Evolutionary conservation across 2,797 vertebrate species (phyloP), one percentile per base, ranked within the genome.

Genomic region (Chanos chanos): DNA sequence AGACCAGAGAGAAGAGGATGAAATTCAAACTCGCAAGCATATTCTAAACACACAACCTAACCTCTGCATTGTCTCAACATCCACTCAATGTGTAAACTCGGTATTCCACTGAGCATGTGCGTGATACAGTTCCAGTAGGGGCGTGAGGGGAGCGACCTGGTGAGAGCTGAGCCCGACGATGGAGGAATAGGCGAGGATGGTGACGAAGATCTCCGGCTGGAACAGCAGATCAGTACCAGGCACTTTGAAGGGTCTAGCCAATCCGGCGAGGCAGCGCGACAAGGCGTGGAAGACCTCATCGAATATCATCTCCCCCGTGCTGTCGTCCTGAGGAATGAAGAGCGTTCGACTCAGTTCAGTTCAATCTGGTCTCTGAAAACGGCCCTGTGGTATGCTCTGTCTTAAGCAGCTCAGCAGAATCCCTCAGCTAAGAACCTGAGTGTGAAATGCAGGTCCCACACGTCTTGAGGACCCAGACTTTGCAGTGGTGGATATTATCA

Each of bases 221-320:
- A 96, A 96, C 55, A 90, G 50, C 4, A 92, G 85, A 66, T 90
- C 88, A 1, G 93, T 95, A 68, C 97, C 97, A 4, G 96, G 97
- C 61, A 98, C 91, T 79, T 84, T 90, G 71, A 99, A 97, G 0
- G 94, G 93, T 72, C 86, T 90, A 37, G 92, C 87, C 39, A 99
- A 85, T 10, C 96, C 94, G 0, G 86, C 77, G 24, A 99, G 77
- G 77, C 95, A 98, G 24, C 87, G 86, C 0, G 94, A 96, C 40
- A 99, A 84, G 12, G 95, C 94, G 1, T 95, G 92, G 78, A 99
- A 99, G 55, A 99, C 94, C 81, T 97, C 94, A 62, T 99, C 97
- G 54, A 99, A 98, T 72, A 98, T 94, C 82, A 99, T 94, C 86
- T 98, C 94, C 12, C 95, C 97, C 0, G 95, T 96, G 73, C 94